Percentiles rank a stretch among this genome's conserved stretches.
Evolutionary conservation across 53 echinoderm and acorn worm genomes (phyloP).

Genomic region (Echinarachnius parma): DNA sequence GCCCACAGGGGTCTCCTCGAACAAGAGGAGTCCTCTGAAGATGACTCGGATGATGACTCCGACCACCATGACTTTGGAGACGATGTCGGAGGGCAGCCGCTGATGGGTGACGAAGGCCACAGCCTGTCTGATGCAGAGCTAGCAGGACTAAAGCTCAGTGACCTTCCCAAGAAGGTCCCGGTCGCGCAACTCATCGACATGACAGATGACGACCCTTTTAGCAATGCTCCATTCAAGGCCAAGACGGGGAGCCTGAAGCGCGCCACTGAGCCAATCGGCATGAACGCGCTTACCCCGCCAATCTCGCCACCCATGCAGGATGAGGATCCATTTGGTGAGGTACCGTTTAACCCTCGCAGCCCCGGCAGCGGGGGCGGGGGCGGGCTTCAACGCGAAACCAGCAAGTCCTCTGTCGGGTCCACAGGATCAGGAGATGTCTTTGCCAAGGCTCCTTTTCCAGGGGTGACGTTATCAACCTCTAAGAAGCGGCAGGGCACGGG

Average conservation of each 20-base stretch:
- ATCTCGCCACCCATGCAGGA: conserved; percentile 89
- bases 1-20: conserved; percentile 80
- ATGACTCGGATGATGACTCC: conserved; percentile 61
- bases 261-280: conserved; percentile 64
- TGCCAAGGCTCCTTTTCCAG: conserved; percentile 84
- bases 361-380: too few relatives aligned
- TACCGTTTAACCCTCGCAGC: conserved; percentile 66
- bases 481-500: conserved; percentile 82
- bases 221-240: conserved; percentile 74
- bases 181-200: conserved; percentile 84
- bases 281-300: conserved; percentile 90
- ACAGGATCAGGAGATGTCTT: conserved; percentile 93
- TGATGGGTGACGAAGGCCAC: conserved; percentile 61
- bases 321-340: conserved; percentile 66
- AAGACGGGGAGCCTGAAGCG: conserved; percentile 50
- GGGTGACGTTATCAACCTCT: too few relatives aligned
- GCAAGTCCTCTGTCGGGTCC: conserved; percentile 81
- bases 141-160: conserved; percentile 78
- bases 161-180: conserved; percentile 57
- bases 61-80: conserved; percentile 71
- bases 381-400: conserved; percentile 71
- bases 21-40: conserved; percentile 66
- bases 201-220: conserved; percentile 78
- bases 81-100: conserved; percentile 41
- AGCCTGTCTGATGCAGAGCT: conserved; percentile 85